Conservation (phyloP, 2,888 invertebrate species). For the Neoascia interrupta region DNA sequence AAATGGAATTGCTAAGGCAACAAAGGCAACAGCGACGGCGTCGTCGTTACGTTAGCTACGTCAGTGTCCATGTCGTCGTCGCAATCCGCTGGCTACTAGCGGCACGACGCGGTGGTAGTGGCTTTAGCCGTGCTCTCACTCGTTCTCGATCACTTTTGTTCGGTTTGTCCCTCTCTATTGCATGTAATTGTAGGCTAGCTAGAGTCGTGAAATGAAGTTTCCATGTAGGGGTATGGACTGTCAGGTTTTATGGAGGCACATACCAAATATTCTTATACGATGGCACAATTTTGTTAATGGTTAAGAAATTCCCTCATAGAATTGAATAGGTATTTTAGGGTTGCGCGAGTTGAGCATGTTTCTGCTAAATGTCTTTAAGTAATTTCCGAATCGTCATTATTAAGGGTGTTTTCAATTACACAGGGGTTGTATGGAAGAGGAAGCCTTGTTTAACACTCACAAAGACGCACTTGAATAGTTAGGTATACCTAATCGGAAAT, state of each 20-base stretch:
- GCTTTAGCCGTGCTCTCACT: conserved; percentile 44
- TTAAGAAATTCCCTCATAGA: conserved; percentile 2
- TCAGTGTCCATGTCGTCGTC: conserved; percentile 46
- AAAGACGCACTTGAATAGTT: too few species aligned
- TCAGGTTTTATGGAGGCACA: conserved; percentile 41
- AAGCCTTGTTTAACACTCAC: too few species aligned
- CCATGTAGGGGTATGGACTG: conserved; percentile 54
- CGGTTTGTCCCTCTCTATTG: conserved; percentile 48
- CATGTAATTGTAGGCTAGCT: conserved; percentile 13
- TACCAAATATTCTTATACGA: conserved; percentile 37
- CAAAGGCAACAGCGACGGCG: conserved; percentile 71
- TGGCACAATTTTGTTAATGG: conserved; percentile 16
- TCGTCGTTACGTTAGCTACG: conserved; percentile 44
- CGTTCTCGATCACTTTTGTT: conserved; percentile 55
- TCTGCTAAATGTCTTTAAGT: background rate
- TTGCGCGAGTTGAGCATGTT: background rate
- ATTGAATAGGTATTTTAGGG: background rate
- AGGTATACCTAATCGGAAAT: too few species aligned
- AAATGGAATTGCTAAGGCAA: conserved; percentile 73
- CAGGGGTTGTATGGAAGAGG: too few species aligned
- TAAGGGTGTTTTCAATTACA: background rate
- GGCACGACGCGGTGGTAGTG: conserved; percentile 42
- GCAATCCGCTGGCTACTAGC: conserved; percentile 38
- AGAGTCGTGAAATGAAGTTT: conserved; percentile 46
- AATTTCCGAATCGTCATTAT: background rate